Conservation (phyloP, 2,888 invertebrate species). For the Adelphocoris suturalis region DNA sequence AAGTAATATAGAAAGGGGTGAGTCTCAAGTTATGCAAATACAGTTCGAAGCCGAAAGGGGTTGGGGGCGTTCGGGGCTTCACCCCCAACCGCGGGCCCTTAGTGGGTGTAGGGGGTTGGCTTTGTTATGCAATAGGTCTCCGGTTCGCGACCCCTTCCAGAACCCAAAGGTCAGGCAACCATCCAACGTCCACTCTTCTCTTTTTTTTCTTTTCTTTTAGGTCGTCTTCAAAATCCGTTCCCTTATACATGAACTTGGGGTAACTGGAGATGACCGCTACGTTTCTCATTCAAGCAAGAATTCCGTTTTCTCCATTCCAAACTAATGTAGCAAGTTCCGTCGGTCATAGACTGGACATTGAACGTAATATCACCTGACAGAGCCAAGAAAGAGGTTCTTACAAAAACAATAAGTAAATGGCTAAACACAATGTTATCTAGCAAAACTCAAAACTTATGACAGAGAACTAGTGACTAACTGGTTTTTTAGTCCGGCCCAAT, state of each 20-base stretch:
- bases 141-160: slow-evolving; percentile 57
- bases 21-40: not conserved
- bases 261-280: slow-evolving; percentile 7
- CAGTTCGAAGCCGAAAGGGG: not conserved
- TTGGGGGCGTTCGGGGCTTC: not conserved
- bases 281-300: not conserved
- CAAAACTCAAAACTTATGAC: no score
- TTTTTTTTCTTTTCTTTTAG: not conserved
- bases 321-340: no score
- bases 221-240: slow-evolving; percentile 33
- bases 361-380: no score
- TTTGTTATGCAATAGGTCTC: slow-evolving; percentile 46
- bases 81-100: slow-evolving; percentile 2
- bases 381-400: no score
- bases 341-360: no score
- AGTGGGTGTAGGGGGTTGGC: slow-evolving; percentile 29
- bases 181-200: slow-evolving; percentile 47
- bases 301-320: not conserved
- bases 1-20: not conserved
- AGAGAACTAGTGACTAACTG: no score
- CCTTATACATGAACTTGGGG: not conserved
- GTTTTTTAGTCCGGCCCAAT: no score
- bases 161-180: slow-evolving; percentile 59
- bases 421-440: no score
- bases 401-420: no score